Conservation (phyloP, 2,888 invertebrate species). For the Drosophila mulleri region DNA sequence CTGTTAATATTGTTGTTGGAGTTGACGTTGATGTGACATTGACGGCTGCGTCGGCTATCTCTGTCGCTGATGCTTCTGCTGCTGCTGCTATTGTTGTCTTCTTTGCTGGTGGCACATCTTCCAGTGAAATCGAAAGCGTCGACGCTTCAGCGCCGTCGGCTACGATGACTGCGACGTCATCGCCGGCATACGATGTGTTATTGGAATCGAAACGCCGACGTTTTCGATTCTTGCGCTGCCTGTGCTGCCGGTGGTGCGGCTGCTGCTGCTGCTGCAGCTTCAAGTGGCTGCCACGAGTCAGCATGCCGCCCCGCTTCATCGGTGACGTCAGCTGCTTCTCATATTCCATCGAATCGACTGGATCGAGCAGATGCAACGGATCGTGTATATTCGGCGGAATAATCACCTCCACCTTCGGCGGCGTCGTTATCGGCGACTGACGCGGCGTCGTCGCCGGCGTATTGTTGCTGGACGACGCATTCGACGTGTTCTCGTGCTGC, state of each 20-base stretch:
- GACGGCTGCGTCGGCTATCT: constrained; percentile 10
- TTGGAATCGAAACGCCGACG: constrained; percentile 82
- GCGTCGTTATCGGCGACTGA: constrained; percentile 87
- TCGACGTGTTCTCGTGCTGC: constrained; percentile 89
- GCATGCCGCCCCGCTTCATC: constrained; percentile 86
- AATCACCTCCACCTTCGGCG: constrained; percentile 92
- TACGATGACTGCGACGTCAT: constrained; percentile 45
- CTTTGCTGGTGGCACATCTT: constrained; percentile 15
- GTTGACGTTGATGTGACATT: constrained; percentile 10
- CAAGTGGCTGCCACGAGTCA: constrained; percentile 58
- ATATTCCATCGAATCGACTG: constrained; percentile 92
- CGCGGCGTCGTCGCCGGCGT: constrained; percentile 96
- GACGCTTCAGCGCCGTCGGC: constrained; percentile 30
- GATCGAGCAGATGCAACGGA: constrained; percentile 94
- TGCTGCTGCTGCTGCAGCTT: constrained; percentile 52
- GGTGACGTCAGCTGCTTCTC: constrained; percentile 92
- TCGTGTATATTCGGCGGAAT: constrained; percentile 97
- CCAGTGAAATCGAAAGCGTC: constrained; percentile 66
- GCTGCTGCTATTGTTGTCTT: background rate
- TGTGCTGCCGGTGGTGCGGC: constrained; percentile 85
- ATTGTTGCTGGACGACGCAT: constrained; percentile 88
- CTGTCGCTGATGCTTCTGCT: constrained; percentile 8
- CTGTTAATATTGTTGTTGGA: constrained; percentile 9
- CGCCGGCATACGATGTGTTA: constrained; percentile 70
- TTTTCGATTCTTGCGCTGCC: constrained; percentile 87